phyloP scores from a whole-genome alignment of 2,888 invertebrate genomes.

The Heliconius charithonia region DNA sequence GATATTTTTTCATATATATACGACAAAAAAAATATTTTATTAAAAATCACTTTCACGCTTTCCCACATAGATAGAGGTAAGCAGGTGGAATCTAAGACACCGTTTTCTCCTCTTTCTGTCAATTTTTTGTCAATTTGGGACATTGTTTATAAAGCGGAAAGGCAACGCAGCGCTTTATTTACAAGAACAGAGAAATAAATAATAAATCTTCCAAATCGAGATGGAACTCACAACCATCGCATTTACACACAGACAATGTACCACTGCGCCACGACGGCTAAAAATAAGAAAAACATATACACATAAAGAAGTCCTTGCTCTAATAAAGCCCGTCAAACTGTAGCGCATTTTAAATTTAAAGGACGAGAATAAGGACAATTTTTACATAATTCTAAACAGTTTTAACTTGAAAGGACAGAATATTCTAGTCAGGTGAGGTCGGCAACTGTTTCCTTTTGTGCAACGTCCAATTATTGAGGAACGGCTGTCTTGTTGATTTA shows the following conservation, averaged over 20 bases:
- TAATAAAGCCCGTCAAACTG: constrained; percentile 33
- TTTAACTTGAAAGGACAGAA: constrained; percentile 26
- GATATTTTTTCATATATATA: background rate
- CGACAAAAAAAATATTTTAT: too few relatives aligned
- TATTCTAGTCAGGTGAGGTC: constrained; percentile 28
- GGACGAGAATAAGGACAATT: constrained; percentile 44
- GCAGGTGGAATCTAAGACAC: background rate
- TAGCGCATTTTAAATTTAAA: constrained; percentile 37
- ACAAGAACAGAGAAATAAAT: too few relatives aligned
- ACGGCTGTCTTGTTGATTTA: constrained; percentile 20
- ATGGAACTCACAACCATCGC: background rate
- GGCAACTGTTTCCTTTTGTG: constrained; percentile 30
- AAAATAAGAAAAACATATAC: constrained; percentile 2
- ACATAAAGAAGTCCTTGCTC: constrained; percentile 29
- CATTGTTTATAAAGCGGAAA: background rate
- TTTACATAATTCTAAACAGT: constrained; percentile 43
- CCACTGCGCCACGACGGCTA: background rate
- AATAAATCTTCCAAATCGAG: too few relatives aligned
- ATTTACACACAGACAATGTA: background rate
- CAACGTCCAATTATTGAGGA: constrained; percentile 31
- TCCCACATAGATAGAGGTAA: background rate
- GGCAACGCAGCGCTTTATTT: too few relatives aligned
- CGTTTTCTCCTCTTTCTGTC: background rate
- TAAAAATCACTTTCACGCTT: too few relatives aligned
- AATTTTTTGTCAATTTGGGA: background rate